phyloP scores from a whole-genome alignment of 2,888 invertebrate species.

The Clusia tigrina region DNA sequence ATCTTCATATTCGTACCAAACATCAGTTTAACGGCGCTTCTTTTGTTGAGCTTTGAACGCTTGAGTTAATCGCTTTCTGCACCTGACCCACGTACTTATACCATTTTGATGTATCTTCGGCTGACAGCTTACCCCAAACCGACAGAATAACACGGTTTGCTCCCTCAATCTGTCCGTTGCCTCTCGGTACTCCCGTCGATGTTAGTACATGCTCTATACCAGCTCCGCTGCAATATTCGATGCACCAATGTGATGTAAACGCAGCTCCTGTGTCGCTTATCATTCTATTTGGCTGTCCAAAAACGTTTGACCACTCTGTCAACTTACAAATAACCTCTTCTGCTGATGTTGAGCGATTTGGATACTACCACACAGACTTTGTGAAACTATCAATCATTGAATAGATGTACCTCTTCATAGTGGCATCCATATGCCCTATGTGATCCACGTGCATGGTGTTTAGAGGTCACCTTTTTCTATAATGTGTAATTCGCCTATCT shows the following conservation, averaged over 20 bases:
- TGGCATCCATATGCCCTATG: constrained; percentile 36
- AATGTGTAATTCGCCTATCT: constrained; percentile 50
- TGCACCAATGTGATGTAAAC: constrained; percentile 20
- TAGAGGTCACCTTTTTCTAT: constrained; percentile 51
- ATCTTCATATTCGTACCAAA: constrained; percentile 22
- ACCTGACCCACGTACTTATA: constrained; percentile 8
- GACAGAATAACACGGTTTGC: neutral
- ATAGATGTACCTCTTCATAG: constrained; percentile 30
- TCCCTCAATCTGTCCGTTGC: neutral
- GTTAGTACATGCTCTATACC: constrained; percentile 1
- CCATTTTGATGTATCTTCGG: constrained; percentile 1
- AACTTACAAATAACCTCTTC: constrained; percentile 12
- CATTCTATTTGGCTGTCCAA: constrained; percentile 7
- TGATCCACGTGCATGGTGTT: constrained; percentile 47
- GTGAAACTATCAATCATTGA: constrained; percentile 24
- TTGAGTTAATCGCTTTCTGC: neutral
- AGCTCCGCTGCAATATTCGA: constrained; percentile 14
- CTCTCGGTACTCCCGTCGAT: constrained; percentile 6
- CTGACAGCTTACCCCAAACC: neutral
- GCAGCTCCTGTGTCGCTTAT: neutral
- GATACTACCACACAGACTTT: constrained; percentile 28
- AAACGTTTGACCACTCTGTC: neutral
- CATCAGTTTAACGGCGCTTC: constrained; percentile 21
- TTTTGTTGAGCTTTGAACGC: neutral
- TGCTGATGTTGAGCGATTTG: constrained; percentile 22